Evolutionary conservation across 2,113 vertebrate genomes (phyloP), one percentile per base, ranked within the genome.

Genomic region (Psittacula cyanocephala): DNA sequence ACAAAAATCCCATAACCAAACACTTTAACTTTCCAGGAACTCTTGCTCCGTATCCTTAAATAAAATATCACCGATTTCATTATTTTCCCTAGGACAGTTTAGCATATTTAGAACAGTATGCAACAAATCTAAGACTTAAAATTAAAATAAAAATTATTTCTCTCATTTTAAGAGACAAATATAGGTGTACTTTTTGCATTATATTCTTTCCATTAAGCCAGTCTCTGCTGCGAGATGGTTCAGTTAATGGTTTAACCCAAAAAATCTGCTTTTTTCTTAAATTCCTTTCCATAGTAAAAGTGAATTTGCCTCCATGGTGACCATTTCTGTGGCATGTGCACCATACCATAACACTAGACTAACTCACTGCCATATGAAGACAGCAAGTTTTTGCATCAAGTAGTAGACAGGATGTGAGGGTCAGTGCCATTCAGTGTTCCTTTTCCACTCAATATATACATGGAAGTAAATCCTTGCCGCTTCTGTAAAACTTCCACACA

Each of bases 401-500:
- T 8, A 82, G 27, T 46, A 81, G 25, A 24, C 7, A 55, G 47
- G 3, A 11, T 52, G 9, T 0, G 3, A 70, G 11, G 9, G 7
- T 29, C 70, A 22, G 7, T 46, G 65, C 3, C 35, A 8, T 53
- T 72, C 60, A 37, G 27, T 44, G 35, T 15, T 52, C 3, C 14
- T 49, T 35, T 74, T 41, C 29, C 27, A 67, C 23, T 8, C 13
- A 1, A 20, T 11, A 24, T 10, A 44, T 7, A 62, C 15, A 23
- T 5, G 2, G 31, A 53, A 25, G 37, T 17, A 75, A 78, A 75
- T 31, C 41, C 24, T 65, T 44, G 23, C 3, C 27, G 17, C 64
- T 4, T 3, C 25, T 41, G 12, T 37, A 27, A 46, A 7, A 18
- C 2, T 1, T 44, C n/a, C 11, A 5, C 1, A 14, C 15, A 14